Percentiles rank a stretch among this genome's conserved stretches.
Evolutionary conservation across 1,140 invertebrate genomes (phyloP).

Genomic region (Papilio machaon): DNA sequence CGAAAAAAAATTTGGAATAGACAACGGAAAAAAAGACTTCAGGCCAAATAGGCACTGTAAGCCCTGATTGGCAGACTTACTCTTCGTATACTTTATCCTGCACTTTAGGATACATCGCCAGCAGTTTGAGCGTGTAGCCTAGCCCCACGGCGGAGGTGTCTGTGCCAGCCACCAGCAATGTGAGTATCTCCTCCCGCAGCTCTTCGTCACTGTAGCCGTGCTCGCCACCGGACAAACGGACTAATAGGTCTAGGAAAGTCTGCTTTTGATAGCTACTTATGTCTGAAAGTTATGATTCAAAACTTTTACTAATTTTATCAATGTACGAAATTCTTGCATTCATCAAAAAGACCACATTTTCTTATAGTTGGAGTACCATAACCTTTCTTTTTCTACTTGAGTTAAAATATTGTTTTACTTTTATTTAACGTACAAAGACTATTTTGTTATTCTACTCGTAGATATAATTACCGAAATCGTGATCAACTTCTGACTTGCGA

Average conservation of each 20-base stretch:
- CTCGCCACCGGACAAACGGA: slow-evolving; percentile 49
- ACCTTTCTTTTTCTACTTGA: neutral
- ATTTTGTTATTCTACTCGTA: neutral
- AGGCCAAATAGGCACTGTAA: too few species aligned
- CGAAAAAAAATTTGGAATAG: neutral
- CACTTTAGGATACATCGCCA: slow-evolving; percentile 56
- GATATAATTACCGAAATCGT: slow-evolving; percentile 50
- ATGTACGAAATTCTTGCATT: too few species aligned
- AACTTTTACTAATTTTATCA: too few species aligned
- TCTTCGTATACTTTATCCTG: slow-evolving; percentile 55
- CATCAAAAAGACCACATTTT: neutral
- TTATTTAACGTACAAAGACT: too few species aligned
- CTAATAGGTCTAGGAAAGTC: slow-evolving; percentile 59
- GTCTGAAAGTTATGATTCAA: slow-evolving; percentile 44
- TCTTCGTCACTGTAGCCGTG: slow-evolving; percentile 54
- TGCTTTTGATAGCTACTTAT: slow-evolving; percentile 50
- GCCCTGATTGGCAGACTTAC: slow-evolving; percentile 41
- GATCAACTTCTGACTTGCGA: slow-evolving; percentile 51
- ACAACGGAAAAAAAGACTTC: too few species aligned
- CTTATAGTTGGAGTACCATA: neutral
- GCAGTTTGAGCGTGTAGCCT: slow-evolving; percentile 48
- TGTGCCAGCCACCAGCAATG: slow-evolving; percentile 54
- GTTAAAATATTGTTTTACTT: neutral
- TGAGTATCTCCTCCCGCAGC: slow-evolving; percentile 57
- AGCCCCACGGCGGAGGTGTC: slow-evolving; percentile 58